Evolutionary conservation across 2,113 vertebrate species (phyloP), one percentile per base, ranked within the genome.

Genomic region (Percina caprodes): DNA sequence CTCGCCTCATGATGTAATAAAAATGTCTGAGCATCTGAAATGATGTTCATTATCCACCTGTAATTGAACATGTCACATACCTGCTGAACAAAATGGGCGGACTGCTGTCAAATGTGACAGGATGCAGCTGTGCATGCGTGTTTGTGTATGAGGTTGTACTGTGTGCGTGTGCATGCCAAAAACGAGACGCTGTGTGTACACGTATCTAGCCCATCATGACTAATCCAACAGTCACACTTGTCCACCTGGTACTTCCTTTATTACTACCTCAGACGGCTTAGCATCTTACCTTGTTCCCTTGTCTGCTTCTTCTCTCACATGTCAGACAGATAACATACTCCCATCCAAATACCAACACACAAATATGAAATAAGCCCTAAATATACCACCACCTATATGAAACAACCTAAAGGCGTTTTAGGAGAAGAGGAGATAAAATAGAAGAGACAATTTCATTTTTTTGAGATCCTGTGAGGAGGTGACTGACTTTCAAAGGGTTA

Each of bases 51-150:
- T 91, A 86, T 55, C 42, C 59, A 73, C 51, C 65, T 52, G 0
- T 89, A 80, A 89, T 90, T 87, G 83, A 87, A 89, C 86, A 80
- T 86, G 89, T 73, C 75, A 79, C 67, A 83, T 76, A 89, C 77
- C 77, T 85, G 74, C 79, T 73, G 77, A 66, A 62, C 76, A 72
- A 39, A 80, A 26, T 24, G 45, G 63, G 58, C 39, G 67, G 72
- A 68, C 56, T 55, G 66, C 74, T 82, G 76, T 75, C 79, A 77
- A 54, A 65, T 60, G 49, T 72, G 86, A 75, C 80, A 74, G 52
- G 54, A 63, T 63, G 69, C 84, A 87, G 54, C 77, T 66, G 11
- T 21, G 48, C 3, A 0, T 42, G 11, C 30, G 8, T 70, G 30
- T 33, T 67, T 51, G 21, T 16, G 51, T 8, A 1, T 26, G 3